Percentiles rank a stretch among this genome's conserved stretches.
Conservation (phyloP, 2,888 invertebrate genomes). For the Leucoma salicis region DNA sequence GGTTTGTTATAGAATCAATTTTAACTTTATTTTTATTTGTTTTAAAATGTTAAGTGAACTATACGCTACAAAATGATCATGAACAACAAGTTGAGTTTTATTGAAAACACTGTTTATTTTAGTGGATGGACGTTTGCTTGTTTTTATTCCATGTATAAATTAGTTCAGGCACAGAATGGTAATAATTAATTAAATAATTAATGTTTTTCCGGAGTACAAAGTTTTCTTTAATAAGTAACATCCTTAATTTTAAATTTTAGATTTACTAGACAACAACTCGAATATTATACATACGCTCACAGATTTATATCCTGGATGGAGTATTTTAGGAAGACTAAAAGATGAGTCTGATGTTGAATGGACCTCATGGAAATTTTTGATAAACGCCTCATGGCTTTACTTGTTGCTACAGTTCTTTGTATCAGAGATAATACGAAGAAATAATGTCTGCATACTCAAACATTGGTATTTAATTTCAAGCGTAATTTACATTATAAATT, state of each 20-base stretch:
- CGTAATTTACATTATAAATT: constrained; percentile 63
- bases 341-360: constrained; percentile 89
- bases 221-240: not conserved
- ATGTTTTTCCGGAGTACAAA: not conserved
- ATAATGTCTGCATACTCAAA: constrained; percentile 53
- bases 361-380: constrained; percentile 83
- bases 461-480: constrained; percentile 81
- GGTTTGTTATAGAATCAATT: not conserved
- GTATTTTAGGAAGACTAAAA: constrained; percentile 75
- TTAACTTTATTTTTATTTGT: constrained; percentile 9
- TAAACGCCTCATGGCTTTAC: constrained; percentile 79
- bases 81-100: constrained; percentile 42
- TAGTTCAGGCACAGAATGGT: constrained; percentile 79
- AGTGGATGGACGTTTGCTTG: constrained; percentile 79
- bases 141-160: constrained; percentile 79
- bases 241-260: constrained; percentile 47
- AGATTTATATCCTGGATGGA: constrained; percentile 83
- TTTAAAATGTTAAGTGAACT: constrained; percentile 5
- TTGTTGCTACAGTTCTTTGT: constrained; percentile 77
- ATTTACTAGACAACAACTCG: constrained; percentile 48
- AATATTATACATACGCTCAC: constrained; percentile 39
- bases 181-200: constrained; percentile 17
- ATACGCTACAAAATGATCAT: constrained; percentile 31
- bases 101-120: constrained; percentile 75
- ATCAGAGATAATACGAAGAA: constrained; percentile 73